A percentile compares a stretch with the other conserved stretches of the same genome.
Conservation (phyloP, 2,888 invertebrate genomes). For the Panorpa germanica region DNA sequence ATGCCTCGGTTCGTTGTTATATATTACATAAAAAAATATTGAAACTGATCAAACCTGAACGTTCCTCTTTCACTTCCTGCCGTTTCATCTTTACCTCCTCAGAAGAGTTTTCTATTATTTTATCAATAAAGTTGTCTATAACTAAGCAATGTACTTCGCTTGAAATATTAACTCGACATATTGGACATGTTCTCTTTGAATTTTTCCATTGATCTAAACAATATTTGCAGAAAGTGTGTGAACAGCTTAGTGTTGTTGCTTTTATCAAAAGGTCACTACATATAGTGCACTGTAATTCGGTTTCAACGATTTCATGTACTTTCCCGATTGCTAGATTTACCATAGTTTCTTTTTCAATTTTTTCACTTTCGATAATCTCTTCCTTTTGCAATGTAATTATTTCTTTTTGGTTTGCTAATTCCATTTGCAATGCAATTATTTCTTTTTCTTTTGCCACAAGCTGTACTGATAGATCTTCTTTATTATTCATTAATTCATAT, state of each 20-base stretch:
- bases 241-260: conserved; percentile 49
- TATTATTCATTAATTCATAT: too few species aligned
- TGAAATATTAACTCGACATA: conserved; percentile 32
- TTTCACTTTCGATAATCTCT: too few species aligned
- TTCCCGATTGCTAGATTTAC: too few species aligned
- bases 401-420: too few species aligned
- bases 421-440: too few species aligned
- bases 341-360: too few species aligned
- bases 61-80: conserved; percentile 27
- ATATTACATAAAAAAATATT: too few species aligned
- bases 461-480: too few species aligned
- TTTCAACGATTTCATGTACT: conserved; percentile 39
- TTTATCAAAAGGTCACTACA: conserved; percentile 55
- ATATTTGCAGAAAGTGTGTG: conserved; percentile 53
- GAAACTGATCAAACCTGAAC: too few species aligned
- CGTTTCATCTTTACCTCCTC: conserved; percentile 37
- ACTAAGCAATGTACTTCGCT: conserved; percentile 40
- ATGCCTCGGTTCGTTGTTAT: too few species aligned
- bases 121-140: conserved; percentile 53
- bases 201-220: conserved; percentile 54
- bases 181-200: conserved; percentile 50
- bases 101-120: conserved; percentile 41
- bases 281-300: conserved; percentile 54
- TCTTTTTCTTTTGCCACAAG: too few species aligned
- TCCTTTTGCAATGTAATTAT: too few species aligned